These are phyloP conservation scores for Rhagonycha lutea DNA, from an alignment of 2,888 invertebrate species.

Conservation along the genomic window DNA sequence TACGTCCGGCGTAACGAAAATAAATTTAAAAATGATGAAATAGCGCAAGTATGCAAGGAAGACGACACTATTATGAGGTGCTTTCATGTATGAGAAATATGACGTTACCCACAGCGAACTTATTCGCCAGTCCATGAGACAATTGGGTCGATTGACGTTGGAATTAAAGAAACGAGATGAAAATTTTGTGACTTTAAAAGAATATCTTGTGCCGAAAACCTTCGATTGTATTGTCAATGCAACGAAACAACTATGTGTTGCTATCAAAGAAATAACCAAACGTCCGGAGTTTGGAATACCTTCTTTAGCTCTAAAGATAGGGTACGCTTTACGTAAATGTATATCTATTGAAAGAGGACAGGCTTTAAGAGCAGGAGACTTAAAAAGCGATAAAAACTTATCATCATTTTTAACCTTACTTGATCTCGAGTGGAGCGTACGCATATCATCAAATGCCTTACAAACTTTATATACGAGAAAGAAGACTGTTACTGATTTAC, in stretches of 20 bases:
- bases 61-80: background rate
- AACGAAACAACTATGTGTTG: constrained; percentile 1
- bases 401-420: constrained; percentile 14
- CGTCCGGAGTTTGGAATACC: constrained; percentile 1
- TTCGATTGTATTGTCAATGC: constrained; percentile 15
- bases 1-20: too few relatives aligned
- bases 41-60: background rate
- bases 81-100: constrained; percentile 21
- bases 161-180: background rate
- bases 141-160: background rate
- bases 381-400: constrained; percentile 10
- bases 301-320: constrained; percentile 26
- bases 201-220: constrained; percentile 14
- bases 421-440: constrained; percentile 31
- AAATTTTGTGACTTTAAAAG: constrained; percentile 2
- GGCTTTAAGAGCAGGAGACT: constrained; percentile 10
- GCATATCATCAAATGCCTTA: constrained; percentile 31
- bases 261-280: background rate
- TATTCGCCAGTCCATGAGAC: constrained; percentile 10
- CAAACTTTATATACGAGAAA: constrained; percentile 27
- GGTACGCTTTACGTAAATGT: constrained; percentile 25
- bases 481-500: constrained; percentile 24
- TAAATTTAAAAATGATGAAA: constrained; percentile 3
- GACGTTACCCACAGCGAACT: constrained; percentile 2
- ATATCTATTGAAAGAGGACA: constrained; percentile 16